These are phyloP conservation scores for Netelia fuscicornis DNA, from an alignment of 2,888 invertebrate genomes.

Conservation along the genomic window DNA sequence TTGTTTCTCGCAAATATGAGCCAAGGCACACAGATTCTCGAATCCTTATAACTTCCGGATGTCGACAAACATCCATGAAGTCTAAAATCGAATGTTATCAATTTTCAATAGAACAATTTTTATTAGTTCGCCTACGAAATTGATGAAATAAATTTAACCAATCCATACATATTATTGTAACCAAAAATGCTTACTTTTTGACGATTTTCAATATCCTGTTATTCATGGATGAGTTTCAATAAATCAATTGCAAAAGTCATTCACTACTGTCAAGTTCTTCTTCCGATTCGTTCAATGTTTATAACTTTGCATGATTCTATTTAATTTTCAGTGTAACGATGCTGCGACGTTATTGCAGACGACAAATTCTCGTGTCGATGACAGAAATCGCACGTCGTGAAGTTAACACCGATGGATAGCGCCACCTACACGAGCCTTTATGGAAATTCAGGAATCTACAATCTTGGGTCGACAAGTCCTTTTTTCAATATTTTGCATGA, in stretches of 20 bases:
- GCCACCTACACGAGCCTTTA: background rate
- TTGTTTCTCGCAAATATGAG: slow-evolving; percentile 69
- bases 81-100: slow-evolving; percentile 53
- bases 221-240: slow-evolving; percentile 70
- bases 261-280: background rate
- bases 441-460: slow-evolving; percentile 9
- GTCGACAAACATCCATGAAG: slow-evolving; percentile 63
- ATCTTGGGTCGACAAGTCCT: slow-evolving; percentile 10
- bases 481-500: background rate
- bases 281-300: background rate
- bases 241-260: background rate
- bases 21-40: slow-evolving; percentile 43
- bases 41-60: slow-evolving; percentile 43
- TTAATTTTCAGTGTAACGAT: slow-evolving; percentile 4
- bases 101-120: too few relatives aligned
- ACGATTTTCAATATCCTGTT: slow-evolving; percentile 67
- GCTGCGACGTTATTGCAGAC: slow-evolving; percentile 51
- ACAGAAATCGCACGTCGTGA: slow-evolving; percentile 1
- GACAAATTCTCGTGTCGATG: slow-evolving; percentile 30
- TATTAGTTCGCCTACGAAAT: background rate
- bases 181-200: slow-evolving; percentile 69
- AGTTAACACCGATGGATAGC: background rate
- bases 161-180: slow-evolving; percentile 36
- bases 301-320: background rate
- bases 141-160: slow-evolving; percentile 12